Evolutionary conservation across 2,888 invertebrate species (phyloP), one percentile per base, ranked within the genome.

Genomic region (Thereva unica): DNA sequence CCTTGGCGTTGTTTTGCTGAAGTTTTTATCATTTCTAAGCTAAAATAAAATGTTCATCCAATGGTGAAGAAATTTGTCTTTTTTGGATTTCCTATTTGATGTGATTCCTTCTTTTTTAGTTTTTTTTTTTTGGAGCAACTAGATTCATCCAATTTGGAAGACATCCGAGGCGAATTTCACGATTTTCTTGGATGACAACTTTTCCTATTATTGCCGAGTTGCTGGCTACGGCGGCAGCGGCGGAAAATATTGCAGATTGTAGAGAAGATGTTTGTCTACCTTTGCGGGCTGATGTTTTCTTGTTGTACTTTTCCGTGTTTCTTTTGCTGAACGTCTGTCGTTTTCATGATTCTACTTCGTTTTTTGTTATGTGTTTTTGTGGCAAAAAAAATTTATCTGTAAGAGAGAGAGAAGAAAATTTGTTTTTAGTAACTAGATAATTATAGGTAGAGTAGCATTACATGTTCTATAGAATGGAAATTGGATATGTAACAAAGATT

Each of bases 311-410:
- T 55, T 23, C 23, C 23, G 55, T 59, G 59, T 59, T 12, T 59
- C 49, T 56, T 47, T 59, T 49, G 47, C 59, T 38, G 59, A 59
- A 45, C 38, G 38, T 59, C 59, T 59, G 59, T 59, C 59, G 59
- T 59, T 59, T 59, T 59, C 59, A 59, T 59, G 59, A 47, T 49
- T 59, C 49, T 59, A 38, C 38, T 37, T 37, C 42, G 59, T 23
- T 23, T 23, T 23, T 23, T 23, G 23, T 23, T 23, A 23, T 23
- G 23, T 23, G 23, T 23, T 23, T 23, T 23, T 23, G 23, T 23
- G 23, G 23, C 23, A 23, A 23, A 23, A 23, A 47, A 52, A 9
- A 52, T 12, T 59, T 47, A 47, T 59, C 59, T 59, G 44, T 35
- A 49, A 38, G 49, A 59, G 12, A 40, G n/a, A 45, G 38, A 47